A percentile compares a stretch with the other conserved stretches of the same genome.
These are phyloP conservation scores for Balaeniceps rex DNA, from an alignment of 2,113 vertebrate species.

Conservation along the genomic window DNA sequence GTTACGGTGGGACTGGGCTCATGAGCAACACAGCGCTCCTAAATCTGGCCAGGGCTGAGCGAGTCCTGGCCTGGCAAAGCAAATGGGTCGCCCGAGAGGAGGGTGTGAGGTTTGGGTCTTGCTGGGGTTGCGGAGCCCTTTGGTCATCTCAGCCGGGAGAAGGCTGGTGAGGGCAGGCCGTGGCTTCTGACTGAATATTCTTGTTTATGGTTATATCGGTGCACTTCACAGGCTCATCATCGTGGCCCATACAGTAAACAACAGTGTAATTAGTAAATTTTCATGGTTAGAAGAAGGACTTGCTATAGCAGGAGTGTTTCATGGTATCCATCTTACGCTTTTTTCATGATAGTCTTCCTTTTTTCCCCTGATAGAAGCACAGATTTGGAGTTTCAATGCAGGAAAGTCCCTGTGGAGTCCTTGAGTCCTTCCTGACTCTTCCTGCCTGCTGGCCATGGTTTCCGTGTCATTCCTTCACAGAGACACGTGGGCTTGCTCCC, in stretches of 20 bases:
- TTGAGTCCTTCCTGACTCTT: background rate
- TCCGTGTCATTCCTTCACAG: background rate
- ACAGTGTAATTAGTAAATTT: background rate
- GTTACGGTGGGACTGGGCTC: background rate
- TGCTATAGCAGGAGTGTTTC: background rate
- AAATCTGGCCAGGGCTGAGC: background rate
- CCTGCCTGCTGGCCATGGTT: rapidly evolving
- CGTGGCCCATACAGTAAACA: background rate
- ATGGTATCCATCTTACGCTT: background rate
- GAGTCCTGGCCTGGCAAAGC: background rate
- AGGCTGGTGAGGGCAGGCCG: background rate
- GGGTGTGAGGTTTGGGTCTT: background rate
- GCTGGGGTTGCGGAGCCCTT: background rate
- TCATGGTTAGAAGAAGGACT: background rate
- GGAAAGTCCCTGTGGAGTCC: background rate
- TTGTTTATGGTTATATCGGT: too few species aligned
- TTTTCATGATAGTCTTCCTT: background rate
- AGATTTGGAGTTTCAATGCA: background rate
- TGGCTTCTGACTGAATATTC: background rate
- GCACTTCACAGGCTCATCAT: background rate
- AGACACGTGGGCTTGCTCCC: rapidly evolving
- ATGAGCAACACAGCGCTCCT: rapidly evolving
- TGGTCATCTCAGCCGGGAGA: background rate
- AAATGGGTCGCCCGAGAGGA: rapidly evolving
- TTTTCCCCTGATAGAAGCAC: background rate